These are phyloP conservation scores for Oscheius sp. DNA, from an alignment of 2,888 invertebrate genomes.

Conservation along the genomic window DNA sequence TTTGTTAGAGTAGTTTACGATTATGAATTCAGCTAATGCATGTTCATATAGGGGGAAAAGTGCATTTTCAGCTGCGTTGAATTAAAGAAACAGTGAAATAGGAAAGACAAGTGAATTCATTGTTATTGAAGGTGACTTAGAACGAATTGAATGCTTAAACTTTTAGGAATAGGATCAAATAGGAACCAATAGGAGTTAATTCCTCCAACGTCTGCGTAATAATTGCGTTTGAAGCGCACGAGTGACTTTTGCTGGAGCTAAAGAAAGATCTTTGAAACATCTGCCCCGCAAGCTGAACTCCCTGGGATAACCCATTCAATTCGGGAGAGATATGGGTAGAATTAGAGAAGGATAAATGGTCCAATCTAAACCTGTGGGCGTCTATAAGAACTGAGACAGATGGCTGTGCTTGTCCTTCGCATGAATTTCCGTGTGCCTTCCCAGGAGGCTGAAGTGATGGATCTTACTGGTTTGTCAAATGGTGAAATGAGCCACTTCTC, in stretches of 20 bases:
- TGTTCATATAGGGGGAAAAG: too few species aligned
- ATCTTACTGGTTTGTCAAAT: conserved; percentile 8
- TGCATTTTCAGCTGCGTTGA: too few species aligned
- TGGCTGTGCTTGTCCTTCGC: neutral
- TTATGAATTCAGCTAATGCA: too few species aligned
- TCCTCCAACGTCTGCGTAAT: conserved; percentile 1
- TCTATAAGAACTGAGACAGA: conserved; percentile 20
- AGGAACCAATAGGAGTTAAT: neutral
- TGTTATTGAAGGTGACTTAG: neutral
- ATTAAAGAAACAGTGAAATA: neutral
- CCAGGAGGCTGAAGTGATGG: conserved; percentile 19
- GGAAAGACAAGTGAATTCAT: neutral
- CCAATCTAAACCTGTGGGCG: conserved; percentile 16
- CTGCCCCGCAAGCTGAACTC: neutral
- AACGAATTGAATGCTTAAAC: neutral
- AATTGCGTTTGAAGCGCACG: conserved; percentile 25
- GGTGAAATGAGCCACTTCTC: conserved; percentile 8
- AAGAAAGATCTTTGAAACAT: conserved; percentile 17
- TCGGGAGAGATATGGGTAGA: too few species aligned
- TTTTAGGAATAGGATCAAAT: neutral
- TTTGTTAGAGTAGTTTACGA: neutral
- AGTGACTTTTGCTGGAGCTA: conserved; percentile 2
- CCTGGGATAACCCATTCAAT: too few species aligned
- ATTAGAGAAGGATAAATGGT: neutral
- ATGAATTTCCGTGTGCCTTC: conserved; percentile 16